phyloP scores from a whole-genome alignment of 2,797 vertebrate species.

The Centroberyx gerrardi region DNA sequence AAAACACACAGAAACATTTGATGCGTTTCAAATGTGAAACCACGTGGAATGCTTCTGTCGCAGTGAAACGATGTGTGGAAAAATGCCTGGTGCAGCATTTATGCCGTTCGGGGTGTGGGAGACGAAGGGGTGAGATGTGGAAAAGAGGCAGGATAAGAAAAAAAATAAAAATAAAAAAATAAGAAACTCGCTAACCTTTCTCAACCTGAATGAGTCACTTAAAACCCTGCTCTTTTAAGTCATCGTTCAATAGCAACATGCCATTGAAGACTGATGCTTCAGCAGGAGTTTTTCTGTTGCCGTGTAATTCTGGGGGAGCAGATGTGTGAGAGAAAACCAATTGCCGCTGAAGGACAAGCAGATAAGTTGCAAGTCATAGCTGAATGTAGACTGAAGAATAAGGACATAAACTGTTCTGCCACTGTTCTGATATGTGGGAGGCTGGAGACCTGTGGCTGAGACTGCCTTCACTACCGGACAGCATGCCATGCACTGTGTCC shows the following conservation, averaged over 20 bases:
- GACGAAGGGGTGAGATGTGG: no score
- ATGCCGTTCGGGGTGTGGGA: no score
- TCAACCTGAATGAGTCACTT: background rate
- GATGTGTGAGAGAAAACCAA: background rate
- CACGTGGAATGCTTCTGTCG: no score
- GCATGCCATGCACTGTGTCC: no score
- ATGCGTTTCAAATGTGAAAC: no score
- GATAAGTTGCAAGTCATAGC: background rate
- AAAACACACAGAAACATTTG: no score
- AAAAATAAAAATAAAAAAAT: background rate
- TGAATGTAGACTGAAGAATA: background rate
- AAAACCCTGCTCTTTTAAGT: background rate
- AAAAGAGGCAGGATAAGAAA: background rate
- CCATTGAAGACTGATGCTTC: background rate
- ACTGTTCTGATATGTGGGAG: background rate
- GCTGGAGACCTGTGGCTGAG: background rate
- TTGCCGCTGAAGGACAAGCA: background rate
- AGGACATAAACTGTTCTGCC: background rate
- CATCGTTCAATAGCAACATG: constrained; percentile 25
- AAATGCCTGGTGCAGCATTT: no score
- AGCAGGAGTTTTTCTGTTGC: background rate
- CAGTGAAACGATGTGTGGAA: no score
- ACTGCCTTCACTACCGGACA: no score
- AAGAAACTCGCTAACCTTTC: constrained; percentile 3
- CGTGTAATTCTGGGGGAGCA: background rate